phyloP scores from a whole-genome alignment of 1,140 invertebrate species.

The Papilio polytes region DNA sequence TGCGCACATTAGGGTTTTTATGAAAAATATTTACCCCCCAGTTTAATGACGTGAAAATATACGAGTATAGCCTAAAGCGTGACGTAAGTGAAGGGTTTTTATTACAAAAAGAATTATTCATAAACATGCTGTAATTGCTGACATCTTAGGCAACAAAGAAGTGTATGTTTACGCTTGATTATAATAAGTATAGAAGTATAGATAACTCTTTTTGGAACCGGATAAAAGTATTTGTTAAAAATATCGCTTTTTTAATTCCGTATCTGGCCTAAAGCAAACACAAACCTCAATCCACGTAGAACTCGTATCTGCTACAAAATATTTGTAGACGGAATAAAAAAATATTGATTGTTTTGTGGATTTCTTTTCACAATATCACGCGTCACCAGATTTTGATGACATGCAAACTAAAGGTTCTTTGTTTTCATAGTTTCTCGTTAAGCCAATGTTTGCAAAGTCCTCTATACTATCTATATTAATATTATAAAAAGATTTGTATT shows the following conservation, averaged over 20 bases:
- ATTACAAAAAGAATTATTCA: too few relatives aligned
- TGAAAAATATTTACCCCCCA: too few relatives aligned
- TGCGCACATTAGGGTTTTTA: too few relatives aligned
- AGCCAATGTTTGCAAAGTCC: background rate
- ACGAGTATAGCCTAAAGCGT: too few relatives aligned
- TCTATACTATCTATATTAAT: too few relatives aligned
- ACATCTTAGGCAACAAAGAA: too few relatives aligned
- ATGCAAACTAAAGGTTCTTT: background rate
- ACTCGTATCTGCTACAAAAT: background rate
- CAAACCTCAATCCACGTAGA: background rate
- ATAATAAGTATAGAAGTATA: too few relatives aligned
- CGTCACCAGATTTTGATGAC: background rate
- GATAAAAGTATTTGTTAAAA: background rate
- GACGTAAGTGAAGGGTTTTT: too few relatives aligned
- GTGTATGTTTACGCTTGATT: too few relatives aligned
- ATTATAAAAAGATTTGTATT: too few relatives aligned
- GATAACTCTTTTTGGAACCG: background rate
- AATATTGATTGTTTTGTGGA: background rate
- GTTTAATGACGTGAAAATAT: too few relatives aligned
- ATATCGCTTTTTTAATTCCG: background rate
- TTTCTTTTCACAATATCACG: constrained; percentile 7
- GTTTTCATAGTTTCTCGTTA: background rate
- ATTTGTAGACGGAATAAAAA: background rate
- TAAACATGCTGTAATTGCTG: too few relatives aligned
- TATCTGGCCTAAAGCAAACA: background rate